phyloP scores from a whole-genome alignment of 2,113 vertebrate species.

The Sylvietta virens region DNA sequence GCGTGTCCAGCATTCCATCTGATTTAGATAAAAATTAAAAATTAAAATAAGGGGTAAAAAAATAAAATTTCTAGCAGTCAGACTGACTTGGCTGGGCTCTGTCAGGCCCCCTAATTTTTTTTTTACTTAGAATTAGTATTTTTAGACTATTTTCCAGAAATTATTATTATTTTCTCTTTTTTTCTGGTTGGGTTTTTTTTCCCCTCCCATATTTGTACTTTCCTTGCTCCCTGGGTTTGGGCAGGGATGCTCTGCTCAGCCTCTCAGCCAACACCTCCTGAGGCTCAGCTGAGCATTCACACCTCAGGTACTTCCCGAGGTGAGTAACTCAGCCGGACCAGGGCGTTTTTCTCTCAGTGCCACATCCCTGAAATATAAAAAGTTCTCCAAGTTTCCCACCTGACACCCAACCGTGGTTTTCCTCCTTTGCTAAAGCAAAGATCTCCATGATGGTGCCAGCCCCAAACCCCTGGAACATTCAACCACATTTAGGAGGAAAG shows the following conservation, averaged over 20 bases:
- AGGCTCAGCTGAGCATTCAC: neutral
- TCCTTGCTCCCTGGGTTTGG: neutral
- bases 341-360: neutral
- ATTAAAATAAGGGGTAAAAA: fast-evolving
- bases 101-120: fast-evolving
- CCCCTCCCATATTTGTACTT: neutral
- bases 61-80: neutral
- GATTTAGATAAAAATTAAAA: neutral
- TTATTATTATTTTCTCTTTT: too few relatives aligned
- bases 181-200: fast-evolving
- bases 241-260: neutral
- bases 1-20: neutral
- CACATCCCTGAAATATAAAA: neutral
- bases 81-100: neutral
- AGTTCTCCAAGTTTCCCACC: neutral
- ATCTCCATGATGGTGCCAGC: fast-evolving
- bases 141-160: neutral
- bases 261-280: fast-evolving
- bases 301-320: neutral
- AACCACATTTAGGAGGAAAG: neutral
- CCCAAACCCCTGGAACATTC: neutral
- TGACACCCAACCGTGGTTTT: fast-evolving
- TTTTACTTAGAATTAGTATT: neutral
- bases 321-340: neutral
- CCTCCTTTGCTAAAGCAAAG: neutral